A percentile compares a stretch with the other conserved stretches of the same genome.
Conservation (phyloP, 1,140 invertebrate genomes). For the Phenacoccus solenopsis region DNA sequence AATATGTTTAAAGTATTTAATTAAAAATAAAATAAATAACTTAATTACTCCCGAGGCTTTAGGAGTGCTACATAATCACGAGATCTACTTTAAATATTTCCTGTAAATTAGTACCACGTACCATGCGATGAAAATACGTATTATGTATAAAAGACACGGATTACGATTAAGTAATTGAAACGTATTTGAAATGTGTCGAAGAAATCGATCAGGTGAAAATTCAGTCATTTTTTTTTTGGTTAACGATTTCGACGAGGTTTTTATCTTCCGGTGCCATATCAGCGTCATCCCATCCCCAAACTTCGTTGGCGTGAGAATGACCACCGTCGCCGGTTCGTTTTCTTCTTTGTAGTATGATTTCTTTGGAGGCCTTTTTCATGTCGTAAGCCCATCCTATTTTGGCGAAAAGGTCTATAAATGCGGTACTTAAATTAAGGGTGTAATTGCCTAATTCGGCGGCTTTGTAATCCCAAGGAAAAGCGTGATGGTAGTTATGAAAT, state of each 20-base stretch:
- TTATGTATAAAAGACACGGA: no score
- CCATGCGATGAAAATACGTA: no score
- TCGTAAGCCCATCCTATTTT: conserved; percentile 50
- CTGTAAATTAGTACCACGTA: no score
- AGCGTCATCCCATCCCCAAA: conserved; percentile 56
- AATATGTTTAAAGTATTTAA: no score
- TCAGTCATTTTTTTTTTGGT: conserved; percentile 8
- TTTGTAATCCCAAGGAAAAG: conserved; percentile 73
- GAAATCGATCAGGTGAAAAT: no score
- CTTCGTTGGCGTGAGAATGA: conserved; percentile 33
- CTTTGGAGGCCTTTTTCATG: conserved; percentile 41
- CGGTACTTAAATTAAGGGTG: conserved; percentile 37
- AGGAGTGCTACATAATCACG: no score
- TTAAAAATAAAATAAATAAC: no score
- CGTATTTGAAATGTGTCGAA: no score
- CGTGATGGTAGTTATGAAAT: conserved; percentile 88
- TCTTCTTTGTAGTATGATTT: conserved; percentile 39
- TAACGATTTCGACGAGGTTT: conserved; percentile 36
- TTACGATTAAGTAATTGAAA: no score
- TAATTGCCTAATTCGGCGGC: conserved; percentile 47
- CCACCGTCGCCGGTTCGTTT: conserved; percentile 51
- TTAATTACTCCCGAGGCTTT: no score
- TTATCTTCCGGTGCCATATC: conserved; percentile 56
- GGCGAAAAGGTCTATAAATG: conserved; percentile 39
- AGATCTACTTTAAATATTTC: no score